Percentiles rank a stretch among this genome's conserved stretches.
Conservation (phyloP, 2,797 vertebrate genomes). For the Podarcis lilfordi region DNA sequence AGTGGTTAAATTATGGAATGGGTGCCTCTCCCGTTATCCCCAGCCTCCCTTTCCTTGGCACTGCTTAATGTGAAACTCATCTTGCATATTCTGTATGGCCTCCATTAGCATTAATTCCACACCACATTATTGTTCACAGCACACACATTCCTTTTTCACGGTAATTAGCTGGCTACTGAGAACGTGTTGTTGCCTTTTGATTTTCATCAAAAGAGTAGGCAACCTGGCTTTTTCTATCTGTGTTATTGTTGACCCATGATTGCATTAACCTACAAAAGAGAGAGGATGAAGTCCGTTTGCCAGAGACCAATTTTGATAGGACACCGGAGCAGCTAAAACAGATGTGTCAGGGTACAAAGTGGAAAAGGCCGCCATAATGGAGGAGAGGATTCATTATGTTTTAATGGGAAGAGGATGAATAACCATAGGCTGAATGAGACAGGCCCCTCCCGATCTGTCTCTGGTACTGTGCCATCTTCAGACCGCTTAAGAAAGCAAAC, state of each 20-base stretch:
- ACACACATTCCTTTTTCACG: constrained; percentile 24
- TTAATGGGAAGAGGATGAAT: background rate
- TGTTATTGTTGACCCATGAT: constrained; percentile 5
- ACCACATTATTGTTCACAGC: constrained; percentile 45
- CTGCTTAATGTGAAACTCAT: constrained; percentile 32
- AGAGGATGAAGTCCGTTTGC: constrained; percentile 35
- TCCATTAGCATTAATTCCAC: constrained; percentile 39
- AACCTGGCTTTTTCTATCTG: constrained; percentile 16
- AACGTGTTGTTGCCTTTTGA: constrained; percentile 31
- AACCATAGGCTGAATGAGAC: background rate
- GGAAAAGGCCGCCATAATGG: background rate
- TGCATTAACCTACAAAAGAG: constrained; percentile 25
- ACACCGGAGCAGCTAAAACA: background rate
- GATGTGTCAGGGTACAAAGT: background rate
- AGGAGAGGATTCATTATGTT: background rate
- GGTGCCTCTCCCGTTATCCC: constrained; percentile 44
- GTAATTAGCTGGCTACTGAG: constrained; percentile 49
- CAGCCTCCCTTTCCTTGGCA: constrained; percentile 15
- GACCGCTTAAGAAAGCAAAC: background rate
- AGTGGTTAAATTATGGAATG: constrained; percentile 57
- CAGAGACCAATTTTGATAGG: background rate
- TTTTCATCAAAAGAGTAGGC: constrained; percentile 8
- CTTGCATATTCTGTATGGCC: constrained; percentile 37
- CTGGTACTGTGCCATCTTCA: background rate
- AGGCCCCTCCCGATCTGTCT: background rate